These are phyloP conservation scores for Apis laboriosa DNA, from an alignment of 1,140 invertebrate genomes.

Conservation along the genomic window DNA sequence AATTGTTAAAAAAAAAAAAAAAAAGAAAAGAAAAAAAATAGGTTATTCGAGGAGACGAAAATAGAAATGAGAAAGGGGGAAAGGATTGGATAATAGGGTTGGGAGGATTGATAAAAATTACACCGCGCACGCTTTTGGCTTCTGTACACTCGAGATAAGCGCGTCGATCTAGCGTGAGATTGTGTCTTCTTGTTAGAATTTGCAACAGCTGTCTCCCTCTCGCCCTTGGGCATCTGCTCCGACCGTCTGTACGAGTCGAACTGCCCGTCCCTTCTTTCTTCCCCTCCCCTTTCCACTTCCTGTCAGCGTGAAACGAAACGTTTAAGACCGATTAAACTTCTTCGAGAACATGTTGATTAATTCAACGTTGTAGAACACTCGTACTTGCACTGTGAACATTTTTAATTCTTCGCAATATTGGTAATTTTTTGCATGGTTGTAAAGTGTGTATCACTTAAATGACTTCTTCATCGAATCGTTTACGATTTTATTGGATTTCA, in stretches of 20 bases:
- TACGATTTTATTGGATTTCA: too few relatives aligned
- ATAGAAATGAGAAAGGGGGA: constrained; percentile 18
- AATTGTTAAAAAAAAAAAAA: too few relatives aligned
- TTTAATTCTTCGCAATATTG: too few relatives aligned
- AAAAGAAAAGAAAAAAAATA: too few relatives aligned
- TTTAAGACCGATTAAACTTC: neutral
- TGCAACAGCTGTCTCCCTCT: constrained; percentile 8
- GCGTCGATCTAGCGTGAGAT: constrained; percentile 42
- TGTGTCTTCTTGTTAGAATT: constrained; percentile 38
- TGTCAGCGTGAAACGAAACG: neutral
- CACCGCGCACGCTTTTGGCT: constrained; percentile 10
- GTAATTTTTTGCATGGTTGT: too few relatives aligned
- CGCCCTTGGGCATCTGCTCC: neutral
- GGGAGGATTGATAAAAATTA: constrained; percentile 46
- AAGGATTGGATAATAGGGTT: constrained; percentile 4
- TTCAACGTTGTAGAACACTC: neutral
- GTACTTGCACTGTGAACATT: neutral
- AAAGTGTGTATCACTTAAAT: too few relatives aligned
- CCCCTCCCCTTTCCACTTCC: neutral
- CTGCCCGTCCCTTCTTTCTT: neutral
- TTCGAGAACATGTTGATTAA: neutral
- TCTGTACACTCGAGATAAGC: constrained; percentile 5
- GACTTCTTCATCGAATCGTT: too few relatives aligned
- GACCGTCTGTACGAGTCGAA: constrained; percentile 7
- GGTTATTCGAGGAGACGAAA: constrained; percentile 13